Evolutionary conservation across 2,113 vertebrate genomes (phyloP).

Genomic region (Poicephalus gulielmi): DNA sequence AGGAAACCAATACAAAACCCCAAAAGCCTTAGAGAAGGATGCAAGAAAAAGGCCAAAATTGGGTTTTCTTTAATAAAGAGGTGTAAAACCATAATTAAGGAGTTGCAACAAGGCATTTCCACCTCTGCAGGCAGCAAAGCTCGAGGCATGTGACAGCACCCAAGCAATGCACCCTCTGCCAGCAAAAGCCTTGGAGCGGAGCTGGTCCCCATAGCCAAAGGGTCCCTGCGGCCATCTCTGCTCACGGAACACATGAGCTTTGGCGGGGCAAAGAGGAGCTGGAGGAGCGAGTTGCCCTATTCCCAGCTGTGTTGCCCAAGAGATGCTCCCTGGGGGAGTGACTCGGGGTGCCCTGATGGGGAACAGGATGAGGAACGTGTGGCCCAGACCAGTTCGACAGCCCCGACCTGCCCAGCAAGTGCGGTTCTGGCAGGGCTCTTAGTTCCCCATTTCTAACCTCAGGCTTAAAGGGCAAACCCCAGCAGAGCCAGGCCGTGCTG

Average conservation of each 20-base stretch:
- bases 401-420: not conserved
- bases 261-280: not conserved
- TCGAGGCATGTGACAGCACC: accelerated
- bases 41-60: not conserved
- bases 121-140: not conserved
- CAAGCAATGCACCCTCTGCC: not conserved
- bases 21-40: not conserved
- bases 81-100: not conserved
- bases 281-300: accelerated
- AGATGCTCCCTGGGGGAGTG: not conserved
- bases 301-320: not conserved
- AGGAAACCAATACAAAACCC: not conserved
- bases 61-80: too few relatives aligned
- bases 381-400: not conserved
- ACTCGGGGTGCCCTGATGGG: not conserved
- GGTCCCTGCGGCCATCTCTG: accelerated
- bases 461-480: not conserved
- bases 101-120: not conserved
- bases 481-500: not conserved
- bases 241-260: accelerated
- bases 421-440: not conserved
- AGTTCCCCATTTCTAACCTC: conserved; percentile 30
- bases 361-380: not conserved
- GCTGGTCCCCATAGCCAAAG: accelerated
- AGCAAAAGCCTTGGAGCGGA: accelerated